Base-by-base conservation (phyloP, 1,140 invertebrate species). In the Chrysopa pallens region DNA sequence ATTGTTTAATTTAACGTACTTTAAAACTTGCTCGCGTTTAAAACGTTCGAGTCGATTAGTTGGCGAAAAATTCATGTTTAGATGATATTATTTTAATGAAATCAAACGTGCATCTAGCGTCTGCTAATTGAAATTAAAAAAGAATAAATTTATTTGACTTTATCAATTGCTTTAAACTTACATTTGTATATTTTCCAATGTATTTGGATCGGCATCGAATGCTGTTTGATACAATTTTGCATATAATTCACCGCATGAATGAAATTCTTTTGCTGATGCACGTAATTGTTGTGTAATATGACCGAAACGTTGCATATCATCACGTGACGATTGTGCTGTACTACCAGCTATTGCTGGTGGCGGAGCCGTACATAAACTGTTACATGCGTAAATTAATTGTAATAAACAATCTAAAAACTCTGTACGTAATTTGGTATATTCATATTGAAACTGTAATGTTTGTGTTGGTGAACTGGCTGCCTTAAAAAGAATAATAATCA, bases 181-280 rank as follows among this genome's bases (percentile, higher is more conserved):
- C 60, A 76, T 70, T 52, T 76, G 67, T 4, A 95, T 73, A 52
- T 89, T 88, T 29, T 76, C 65, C 38, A 93, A 60, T n/a, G 85
- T 85, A 8, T 74, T 72, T 31, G 78, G 75, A 67, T 95, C 89
- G 8, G 90, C 89, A 70, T 95, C 88, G 67, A 95, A 96, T 33
- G 87, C 84, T 12, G 84, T 84, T 56, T 90, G 80, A 56, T 92
- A 93, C 1, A 95, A 66, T 46, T 77, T 77, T 44, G 77, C 80
- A 58, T 89, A 91, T 35, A 77, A 69, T 27, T 82, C 77, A 17
- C 81, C 79, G 44, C 85, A 78, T 2, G 59, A 68, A 44, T 78
- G 73, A 36, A 91, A 75, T 31, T 86, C 78, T 46, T 77, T 72
- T 2, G 78, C 71, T 47, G 79, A 83, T 58, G 86, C 85, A 38